phyloP scores from a whole-genome alignment of 2,888 invertebrate genomes.

The Ophion costatus region DNA sequence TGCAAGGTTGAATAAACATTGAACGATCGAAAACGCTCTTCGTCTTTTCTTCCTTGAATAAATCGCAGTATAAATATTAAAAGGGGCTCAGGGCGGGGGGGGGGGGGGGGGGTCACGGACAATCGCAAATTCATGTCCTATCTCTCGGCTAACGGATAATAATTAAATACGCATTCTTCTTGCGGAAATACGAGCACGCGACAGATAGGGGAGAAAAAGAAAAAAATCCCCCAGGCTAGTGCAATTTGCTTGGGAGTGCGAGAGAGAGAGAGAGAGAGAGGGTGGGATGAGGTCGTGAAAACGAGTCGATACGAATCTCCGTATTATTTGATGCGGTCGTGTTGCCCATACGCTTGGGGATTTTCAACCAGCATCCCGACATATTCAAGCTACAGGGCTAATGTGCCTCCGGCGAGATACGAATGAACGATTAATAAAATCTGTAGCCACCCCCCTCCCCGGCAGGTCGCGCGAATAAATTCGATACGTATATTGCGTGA shows the following conservation, averaged over 20 bases:
- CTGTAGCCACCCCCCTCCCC: background rate
- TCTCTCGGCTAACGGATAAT: slow-evolving; percentile 67
- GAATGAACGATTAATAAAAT: background rate
- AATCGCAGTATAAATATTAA: background rate
- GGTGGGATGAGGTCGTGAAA: slow-evolving; percentile 38
- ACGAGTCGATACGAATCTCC: slow-evolving; percentile 65
- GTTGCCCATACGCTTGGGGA: slow-evolving; percentile 37
- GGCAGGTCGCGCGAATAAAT: background rate
- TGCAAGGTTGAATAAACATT: too few species aligned
- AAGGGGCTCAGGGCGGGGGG: background rate
- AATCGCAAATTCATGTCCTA: slow-evolving; percentile 70
- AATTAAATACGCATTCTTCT: slow-evolving; percentile 70
- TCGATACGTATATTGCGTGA: background rate
- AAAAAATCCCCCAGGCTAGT: background rate
- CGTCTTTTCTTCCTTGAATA: background rate
- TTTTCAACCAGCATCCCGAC: slow-evolving; percentile 13
- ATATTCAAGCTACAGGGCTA: background rate
- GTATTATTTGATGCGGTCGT: slow-evolving; percentile 67
- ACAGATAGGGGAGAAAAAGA: background rate
- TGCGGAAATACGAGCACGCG: slow-evolving; percentile 52
- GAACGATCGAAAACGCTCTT: background rate
- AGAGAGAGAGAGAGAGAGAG: background rate
- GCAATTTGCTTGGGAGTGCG: background rate
- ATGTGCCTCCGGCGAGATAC: slow-evolving; percentile 1
- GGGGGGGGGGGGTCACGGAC: slow-evolving; percentile 52